A percentile compares a stretch with the other conserved stretches of the same genome.
These are phyloP conservation scores for Sebastes miniatus DNA, from an alignment of 2,797 vertebrate genomes.

Conservation along the genomic window DNA sequence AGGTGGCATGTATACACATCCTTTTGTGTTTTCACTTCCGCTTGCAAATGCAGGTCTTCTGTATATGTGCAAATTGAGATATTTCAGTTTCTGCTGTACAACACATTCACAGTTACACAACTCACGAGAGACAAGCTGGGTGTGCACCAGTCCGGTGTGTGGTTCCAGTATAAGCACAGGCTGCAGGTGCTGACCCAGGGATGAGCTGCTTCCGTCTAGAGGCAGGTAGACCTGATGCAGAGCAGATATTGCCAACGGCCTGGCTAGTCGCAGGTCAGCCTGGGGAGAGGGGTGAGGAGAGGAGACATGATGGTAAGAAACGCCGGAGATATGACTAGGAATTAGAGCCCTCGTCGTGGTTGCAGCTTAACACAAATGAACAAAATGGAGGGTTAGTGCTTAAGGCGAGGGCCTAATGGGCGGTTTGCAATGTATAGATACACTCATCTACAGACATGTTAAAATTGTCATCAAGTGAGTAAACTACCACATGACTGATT, in stretches of 20 bases:
- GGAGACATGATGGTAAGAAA: not conserved
- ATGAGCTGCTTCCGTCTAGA: conserved; percentile 47
- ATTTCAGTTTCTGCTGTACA: conserved; percentile 1
- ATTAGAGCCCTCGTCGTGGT: not conserved
- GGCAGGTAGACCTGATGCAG: conserved; percentile 79
- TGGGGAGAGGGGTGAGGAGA: conserved; percentile 3
- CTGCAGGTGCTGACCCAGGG: conserved; percentile 76
- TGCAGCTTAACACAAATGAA: not conserved
- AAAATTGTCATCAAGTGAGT: not conserved
- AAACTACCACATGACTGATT: conserved; percentile 32
- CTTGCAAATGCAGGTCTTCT: not conserved
- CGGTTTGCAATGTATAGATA: not conserved
- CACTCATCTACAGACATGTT: not conserved
- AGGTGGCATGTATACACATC: not conserved
- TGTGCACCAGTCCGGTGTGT: conserved; percentile 73
- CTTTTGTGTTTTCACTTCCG: not conserved
- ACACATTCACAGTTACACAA: not conserved
- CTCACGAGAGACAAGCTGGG: conserved; percentile 84
- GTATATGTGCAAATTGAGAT: not conserved
- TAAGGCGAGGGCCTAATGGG: not conserved
- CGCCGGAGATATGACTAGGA: not conserved
- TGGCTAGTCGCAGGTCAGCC: conserved; percentile 55
- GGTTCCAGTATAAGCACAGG: conserved; percentile 87
- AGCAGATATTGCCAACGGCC: conserved; percentile 48
- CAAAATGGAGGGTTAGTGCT: not conserved